Conservation (phyloP, 2,113 vertebrate genomes). For the Diphyllodes magnificus region DNA sequence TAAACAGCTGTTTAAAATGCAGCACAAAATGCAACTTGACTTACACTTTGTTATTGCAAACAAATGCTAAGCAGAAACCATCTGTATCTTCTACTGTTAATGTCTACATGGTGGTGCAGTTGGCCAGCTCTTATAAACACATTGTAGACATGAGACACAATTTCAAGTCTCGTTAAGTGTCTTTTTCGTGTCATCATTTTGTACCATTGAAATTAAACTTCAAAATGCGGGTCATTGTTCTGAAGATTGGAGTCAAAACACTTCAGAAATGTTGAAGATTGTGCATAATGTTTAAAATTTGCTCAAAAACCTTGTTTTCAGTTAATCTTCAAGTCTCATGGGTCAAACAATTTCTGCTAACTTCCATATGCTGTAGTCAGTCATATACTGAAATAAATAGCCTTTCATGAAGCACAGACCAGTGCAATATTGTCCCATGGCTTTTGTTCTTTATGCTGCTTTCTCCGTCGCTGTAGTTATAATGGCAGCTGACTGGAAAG, state of each 20-base stretch:
- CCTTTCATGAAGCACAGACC: background rate
- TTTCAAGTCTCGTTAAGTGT: background rate
- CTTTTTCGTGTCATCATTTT: background rate
- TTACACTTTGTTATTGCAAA: slow-evolving; percentile 17
- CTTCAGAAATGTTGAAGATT: background rate
- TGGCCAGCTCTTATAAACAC: slow-evolving; percentile 38
- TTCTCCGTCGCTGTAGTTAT: background rate
- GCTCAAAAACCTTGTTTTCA: background rate
- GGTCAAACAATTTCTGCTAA: background rate
- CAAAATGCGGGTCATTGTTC: background rate
- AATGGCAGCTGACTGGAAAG: background rate
- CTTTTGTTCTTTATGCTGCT: background rate
- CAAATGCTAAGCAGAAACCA: slow-evolving; percentile 38
- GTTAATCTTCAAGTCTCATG: background rate
- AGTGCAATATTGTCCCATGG: background rate
- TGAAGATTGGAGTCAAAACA: slow-evolving; percentile 17
- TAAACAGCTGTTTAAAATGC: slow-evolving; percentile 40
- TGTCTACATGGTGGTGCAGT: background rate
- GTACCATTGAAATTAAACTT: background rate
- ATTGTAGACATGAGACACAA: background rate
- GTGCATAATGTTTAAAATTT: background rate
- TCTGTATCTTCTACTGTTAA: slow-evolving; percentile 27
- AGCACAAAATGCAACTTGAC: slow-evolving; percentile 11
- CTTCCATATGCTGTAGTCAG: background rate
- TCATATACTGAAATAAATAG: background rate